Conservation (phyloP, 2,797 vertebrate species). For the Carduelis carduelis region DNA sequence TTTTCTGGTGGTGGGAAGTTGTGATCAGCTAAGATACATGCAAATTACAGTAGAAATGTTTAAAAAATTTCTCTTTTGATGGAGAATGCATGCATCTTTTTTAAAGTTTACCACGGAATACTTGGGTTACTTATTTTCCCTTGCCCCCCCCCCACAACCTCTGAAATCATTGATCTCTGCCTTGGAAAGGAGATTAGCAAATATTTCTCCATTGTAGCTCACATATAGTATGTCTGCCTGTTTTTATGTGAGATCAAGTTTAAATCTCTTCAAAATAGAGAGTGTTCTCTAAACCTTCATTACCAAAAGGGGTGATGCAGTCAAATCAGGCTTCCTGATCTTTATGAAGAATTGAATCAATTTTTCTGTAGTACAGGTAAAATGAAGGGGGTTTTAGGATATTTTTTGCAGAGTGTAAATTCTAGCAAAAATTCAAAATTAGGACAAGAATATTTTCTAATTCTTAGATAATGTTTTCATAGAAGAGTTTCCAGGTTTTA, state of each 20-base stretch:
- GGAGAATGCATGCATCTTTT: neutral
- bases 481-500: neutral
- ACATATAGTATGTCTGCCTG: neutral
- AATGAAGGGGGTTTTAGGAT: rapidly evolving
- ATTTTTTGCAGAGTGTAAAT: neutral
- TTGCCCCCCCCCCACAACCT: neutral
- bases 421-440: neutral
- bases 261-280: neutral
- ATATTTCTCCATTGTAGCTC: neutral
- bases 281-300: neutral
- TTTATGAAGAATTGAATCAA: neutral
- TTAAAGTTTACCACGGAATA: neutral
- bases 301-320: neutral
- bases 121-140: neutral
- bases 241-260: neutral
- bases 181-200: neutral
- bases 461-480: neutral
- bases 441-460: neutral
- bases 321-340: neutral
- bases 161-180: neutral
- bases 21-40: neutral
- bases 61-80: neutral
- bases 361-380: neutral
- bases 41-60: neutral
- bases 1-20: neutral